These are phyloP conservation scores for Agrilus planipennis DNA, from an alignment of 1,140 invertebrate species.

Conservation along the genomic window DNA sequence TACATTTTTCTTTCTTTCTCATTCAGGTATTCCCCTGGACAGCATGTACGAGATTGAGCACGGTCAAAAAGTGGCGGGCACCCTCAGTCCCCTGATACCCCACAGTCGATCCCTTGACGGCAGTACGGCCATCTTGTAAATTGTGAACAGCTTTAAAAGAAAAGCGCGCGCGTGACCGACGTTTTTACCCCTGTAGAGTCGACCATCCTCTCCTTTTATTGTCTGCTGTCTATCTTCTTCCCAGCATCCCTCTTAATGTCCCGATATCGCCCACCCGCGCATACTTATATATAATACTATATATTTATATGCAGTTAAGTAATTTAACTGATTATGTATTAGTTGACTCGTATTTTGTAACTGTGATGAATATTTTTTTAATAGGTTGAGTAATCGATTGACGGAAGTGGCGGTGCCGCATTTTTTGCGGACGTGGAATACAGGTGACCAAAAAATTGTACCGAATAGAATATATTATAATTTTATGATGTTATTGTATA, in stretches of 20 bases:
- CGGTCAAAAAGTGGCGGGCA: slow-evolving; percentile 57
- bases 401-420: no score
- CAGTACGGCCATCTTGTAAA: slow-evolving; percentile 30
- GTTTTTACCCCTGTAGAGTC: background rate
- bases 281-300: no score
- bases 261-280: no score
- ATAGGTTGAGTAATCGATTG: no score
- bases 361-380: no score
- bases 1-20: slow-evolving; percentile 17
- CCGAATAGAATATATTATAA: no score
- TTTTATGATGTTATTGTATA: no score
- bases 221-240: background rate
- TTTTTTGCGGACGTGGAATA: no score
- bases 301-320: no score
- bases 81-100: slow-evolving; percentile 67
- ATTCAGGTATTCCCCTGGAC: slow-evolving; percentile 56
- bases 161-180: background rate
- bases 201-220: background rate
- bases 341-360: no score
- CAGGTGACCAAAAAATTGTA: no score
- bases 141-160: slow-evolving; percentile 1
- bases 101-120: slow-evolving; percentile 34
- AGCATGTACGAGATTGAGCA: slow-evolving; percentile 67
- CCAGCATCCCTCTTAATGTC: slow-evolving; percentile 1
- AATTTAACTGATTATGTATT: no score